Evolutionary conservation across 2,113 vertebrate genomes (phyloP).

Genomic region (Lanius collurio): DNA sequence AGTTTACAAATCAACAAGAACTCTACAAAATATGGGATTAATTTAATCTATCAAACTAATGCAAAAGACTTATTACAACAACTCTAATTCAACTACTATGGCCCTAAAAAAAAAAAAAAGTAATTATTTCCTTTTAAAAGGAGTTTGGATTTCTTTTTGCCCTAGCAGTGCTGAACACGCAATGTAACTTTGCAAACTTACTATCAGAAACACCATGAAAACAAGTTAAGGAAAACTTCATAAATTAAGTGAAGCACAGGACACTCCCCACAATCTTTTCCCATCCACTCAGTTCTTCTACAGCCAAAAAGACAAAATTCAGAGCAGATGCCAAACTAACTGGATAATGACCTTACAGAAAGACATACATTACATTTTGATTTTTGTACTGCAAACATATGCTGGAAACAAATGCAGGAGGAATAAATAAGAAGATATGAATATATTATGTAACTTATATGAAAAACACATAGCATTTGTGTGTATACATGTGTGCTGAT

Average conservation of each 20-base stretch:
- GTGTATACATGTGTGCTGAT: not conserved
- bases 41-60: not conserved
- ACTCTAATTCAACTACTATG: not conserved
- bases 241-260: not conserved
- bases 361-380: not conserved
- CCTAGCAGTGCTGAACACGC: rapidly evolving
- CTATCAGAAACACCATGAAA: not conserved
- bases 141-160: rapidly evolving
- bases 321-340: not conserved
- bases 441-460: not conserved
- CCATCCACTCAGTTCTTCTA: not conserved
- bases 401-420: not conserved
- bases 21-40: not conserved
- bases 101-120: not conserved
- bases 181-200: not conserved
- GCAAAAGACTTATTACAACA: not conserved
- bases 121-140: not conserved
- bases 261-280: not conserved
- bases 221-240: not conserved
- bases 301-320: not conserved
- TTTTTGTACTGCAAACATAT: not conserved
- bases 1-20: not conserved
- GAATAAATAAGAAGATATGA: not conserved
- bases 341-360: not conserved
- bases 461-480: not conserved